Conservation (phyloP, 2,797 vertebrate species). For the Lithobates pipiens region DNA sequence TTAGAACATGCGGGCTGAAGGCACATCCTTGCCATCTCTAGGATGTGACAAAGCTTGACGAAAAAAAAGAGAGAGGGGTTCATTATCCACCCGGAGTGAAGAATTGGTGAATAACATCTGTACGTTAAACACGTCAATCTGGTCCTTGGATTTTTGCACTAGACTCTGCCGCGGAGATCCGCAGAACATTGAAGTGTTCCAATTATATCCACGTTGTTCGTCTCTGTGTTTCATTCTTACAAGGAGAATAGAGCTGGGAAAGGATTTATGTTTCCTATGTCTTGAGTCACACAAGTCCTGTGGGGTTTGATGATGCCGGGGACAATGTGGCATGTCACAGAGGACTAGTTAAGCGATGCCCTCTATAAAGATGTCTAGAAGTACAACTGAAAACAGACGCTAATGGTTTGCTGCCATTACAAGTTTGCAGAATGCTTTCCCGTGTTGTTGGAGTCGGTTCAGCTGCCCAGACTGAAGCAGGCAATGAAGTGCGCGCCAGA, state of each 20-base stretch:
- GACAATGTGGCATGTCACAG: background rate
- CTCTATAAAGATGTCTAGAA: background rate
- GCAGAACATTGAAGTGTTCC: background rate
- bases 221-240: background rate
- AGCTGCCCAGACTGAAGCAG: no score
- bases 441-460: no score
- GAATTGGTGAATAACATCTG: no score
- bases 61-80: background rate
- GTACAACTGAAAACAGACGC: background rate
- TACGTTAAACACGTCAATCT: background rate
- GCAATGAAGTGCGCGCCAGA: no score
- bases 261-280: background rate
- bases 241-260: background rate
- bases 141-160: background rate
- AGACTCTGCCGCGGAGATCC: background rate
- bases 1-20: no score
- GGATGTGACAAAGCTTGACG: background rate
- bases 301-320: background rate
- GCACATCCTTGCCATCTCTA: background rate
- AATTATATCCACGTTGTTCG: constrained; percentile 6
- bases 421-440: background rate
- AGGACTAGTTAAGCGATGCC: constrained; percentile 34
- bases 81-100: no score
- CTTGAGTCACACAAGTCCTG: background rate
- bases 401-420: background rate